Percentiles rank a stretch among this genome's conserved stretches.
phyloP scores from a whole-genome alignment of 2,888 invertebrate genomes.

The Plebejus melissa region DNA sequence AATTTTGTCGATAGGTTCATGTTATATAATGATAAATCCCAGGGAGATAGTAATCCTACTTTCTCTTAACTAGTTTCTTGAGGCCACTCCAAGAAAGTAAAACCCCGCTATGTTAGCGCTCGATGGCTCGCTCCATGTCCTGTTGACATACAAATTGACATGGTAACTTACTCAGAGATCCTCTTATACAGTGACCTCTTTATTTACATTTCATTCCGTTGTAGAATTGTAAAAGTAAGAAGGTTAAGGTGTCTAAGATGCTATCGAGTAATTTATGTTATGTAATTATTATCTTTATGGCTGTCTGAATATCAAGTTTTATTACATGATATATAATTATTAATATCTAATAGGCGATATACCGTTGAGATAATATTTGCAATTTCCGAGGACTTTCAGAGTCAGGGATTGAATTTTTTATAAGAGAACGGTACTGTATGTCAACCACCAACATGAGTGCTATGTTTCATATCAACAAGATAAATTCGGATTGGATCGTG shows the following conservation, averaged over 20 bases:
- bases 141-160: constrained; percentile 73
- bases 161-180: constrained; percentile 66
- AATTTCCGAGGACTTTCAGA: neutral
- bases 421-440: neutral
- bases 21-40: constrained; percentile 67
- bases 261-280: neutral
- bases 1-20: constrained; percentile 40
- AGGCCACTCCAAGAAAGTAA: constrained; percentile 76
- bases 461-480: neutral
- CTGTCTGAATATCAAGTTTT: neutral
- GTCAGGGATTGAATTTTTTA: neutral
- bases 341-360: too few relatives aligned
- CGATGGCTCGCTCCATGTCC: constrained; percentile 62
- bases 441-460: neutral
- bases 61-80: constrained; percentile 77
- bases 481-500: neutral
- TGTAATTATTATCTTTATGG: neutral
- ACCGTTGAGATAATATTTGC: too few relatives aligned
- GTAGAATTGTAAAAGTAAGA: constrained; percentile 4
- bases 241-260: neutral
- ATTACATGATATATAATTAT: too few relatives aligned
- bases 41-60: constrained; percentile 71
- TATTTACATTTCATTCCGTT: constrained; percentile 30
- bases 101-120: constrained; percentile 73
- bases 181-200: constrained; percentile 39